Evolutionary conservation across 2,888 invertebrate genomes (phyloP).

Genomic region (Anthophora plumipes): DNA sequence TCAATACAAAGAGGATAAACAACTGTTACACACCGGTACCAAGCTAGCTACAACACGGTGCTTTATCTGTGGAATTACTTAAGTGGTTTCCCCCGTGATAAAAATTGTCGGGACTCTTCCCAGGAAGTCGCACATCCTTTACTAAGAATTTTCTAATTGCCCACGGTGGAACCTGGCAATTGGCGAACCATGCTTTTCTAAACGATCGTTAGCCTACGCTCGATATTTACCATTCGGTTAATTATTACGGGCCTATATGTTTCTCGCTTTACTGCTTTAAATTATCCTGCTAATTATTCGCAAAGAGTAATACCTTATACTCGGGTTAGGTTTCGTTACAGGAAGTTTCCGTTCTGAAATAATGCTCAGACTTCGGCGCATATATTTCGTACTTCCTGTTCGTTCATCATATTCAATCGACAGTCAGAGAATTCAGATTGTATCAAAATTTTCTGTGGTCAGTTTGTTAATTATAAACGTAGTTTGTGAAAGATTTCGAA

Average conservation of each 20-base stretch:
- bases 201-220: conserved; percentile 2
- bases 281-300: too few species aligned
- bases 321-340: too few species aligned
- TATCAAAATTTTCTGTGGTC: too few species aligned
- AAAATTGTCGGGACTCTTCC: conserved; percentile 42
- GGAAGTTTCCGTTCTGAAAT: too few species aligned
- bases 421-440: too few species aligned
- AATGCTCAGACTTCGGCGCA: too few species aligned
- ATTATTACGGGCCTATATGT: background rate
- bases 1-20: conserved; percentile 47
- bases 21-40: conserved; percentile 51
- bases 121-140: conserved; percentile 61
- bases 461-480: too few species aligned
- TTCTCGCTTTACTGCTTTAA: background rate
- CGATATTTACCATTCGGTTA: background rate
- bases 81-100: conserved; percentile 50
- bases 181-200: background rate
- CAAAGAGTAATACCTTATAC: too few species aligned
- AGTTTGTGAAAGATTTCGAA: too few species aligned
- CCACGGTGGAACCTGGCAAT: background rate
- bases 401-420: too few species aligned
- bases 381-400: too few species aligned
- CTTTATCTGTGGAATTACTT: conserved; percentile 45
- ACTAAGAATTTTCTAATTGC: conserved; percentile 49
- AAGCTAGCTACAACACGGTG: conserved; percentile 13